A percentile compares a stretch with the other conserved stretches of the same genome.
Conservation (phyloP, 2,888 invertebrate species). For the Enchytraeus crypticus region DNA sequence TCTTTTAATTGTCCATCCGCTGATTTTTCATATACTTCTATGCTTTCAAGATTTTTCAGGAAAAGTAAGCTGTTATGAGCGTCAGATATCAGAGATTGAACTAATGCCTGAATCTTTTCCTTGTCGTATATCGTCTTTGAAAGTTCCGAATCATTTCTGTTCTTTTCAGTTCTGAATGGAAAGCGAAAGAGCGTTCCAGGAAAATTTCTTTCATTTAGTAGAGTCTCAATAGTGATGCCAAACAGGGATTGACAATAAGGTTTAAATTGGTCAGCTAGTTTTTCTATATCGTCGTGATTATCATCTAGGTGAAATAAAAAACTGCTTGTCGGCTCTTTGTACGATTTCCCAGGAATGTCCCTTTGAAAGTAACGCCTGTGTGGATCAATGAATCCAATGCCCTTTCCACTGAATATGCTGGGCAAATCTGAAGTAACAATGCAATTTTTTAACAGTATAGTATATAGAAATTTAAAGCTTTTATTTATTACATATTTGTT, state of each 20-base stretch:
- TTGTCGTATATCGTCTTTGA: slow-evolving; percentile 31
- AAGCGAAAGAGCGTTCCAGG: slow-evolving; percentile 41
- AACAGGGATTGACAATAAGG: slow-evolving; percentile 30
- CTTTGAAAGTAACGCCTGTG: slow-evolving; percentile 29
- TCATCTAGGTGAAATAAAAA: slow-evolving; percentile 24
- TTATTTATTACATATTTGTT: too few relatives aligned
- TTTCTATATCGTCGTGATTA: slow-evolving; percentile 10
- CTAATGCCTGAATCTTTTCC: slow-evolving; percentile 30
- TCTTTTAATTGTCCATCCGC: too few relatives aligned
- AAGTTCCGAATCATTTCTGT: slow-evolving; percentile 26
- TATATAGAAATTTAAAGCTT: too few relatives aligned
- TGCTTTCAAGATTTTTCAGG: slow-evolving; percentile 32
- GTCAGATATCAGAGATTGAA: slow-evolving; percentile 31
- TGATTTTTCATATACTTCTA: slow-evolving; percentile 6
- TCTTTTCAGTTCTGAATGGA: slow-evolving; percentile 31
- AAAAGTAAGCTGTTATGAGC: slow-evolving; percentile 34
- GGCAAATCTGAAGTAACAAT: slow-evolving; percentile 35
- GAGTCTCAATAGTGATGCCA: slow-evolving; percentile 19
- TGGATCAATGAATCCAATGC: slow-evolving; percentile 37
- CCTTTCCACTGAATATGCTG: slow-evolving; percentile 36
- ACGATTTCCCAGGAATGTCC: slow-evolving; percentile 7
- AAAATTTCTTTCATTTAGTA: slow-evolving; percentile 25
- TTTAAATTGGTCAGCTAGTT: slow-evolving; percentile 25
- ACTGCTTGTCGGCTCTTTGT: slow-evolving; percentile 22
- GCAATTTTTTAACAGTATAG: too few relatives aligned